phyloP scores from a whole-genome alignment of 2,888 invertebrate genomes.

The Acanthacorydalis orientalis region DNA sequence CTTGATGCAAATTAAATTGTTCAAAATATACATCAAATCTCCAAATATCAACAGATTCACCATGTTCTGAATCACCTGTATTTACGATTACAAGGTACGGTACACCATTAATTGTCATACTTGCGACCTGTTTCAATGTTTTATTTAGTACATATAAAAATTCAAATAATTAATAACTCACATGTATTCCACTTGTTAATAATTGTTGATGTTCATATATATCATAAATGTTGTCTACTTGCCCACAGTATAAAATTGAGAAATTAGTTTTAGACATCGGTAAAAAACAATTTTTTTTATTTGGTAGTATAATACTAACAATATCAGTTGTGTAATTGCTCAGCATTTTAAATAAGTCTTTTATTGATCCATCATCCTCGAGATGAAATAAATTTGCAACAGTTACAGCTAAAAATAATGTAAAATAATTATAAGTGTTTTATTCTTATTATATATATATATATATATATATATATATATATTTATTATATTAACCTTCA shows the following conservation, averaged over 20 bases:
- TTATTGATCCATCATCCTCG: neutral
- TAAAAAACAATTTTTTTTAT: slow-evolving; percentile 6
- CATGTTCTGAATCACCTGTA: slow-evolving; percentile 8
- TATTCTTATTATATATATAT: too few relatives aligned
- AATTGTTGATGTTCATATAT: slow-evolving; percentile 1
- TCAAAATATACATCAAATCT: slow-evolving; percentile 8
- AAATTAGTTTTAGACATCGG: slow-evolving; percentile 3
- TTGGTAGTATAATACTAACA: slow-evolving; percentile 1
- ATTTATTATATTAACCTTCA: too few relatives aligned
- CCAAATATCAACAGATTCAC: slow-evolving; percentile 17
- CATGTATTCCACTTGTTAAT: neutral
- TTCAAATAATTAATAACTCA: neutral
- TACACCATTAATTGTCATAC: slow-evolving; percentile 10
- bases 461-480: too few relatives aligned
- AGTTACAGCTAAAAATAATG: neutral
- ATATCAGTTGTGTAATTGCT: slow-evolving; percentile 6
- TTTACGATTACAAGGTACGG: slow-evolving; percentile 14
- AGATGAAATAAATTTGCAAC: neutral
- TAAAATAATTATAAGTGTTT: too few relatives aligned
- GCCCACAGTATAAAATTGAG: slow-evolving; percentile 6
- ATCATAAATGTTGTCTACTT: slow-evolving; percentile 3
- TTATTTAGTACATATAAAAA: neutral
- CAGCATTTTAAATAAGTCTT: neutral
- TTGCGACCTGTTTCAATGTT: slow-evolving; percentile 12
- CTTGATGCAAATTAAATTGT: slow-evolving; percentile 16